A percentile compares a stretch with the other conserved stretches of the same genome.
These are phyloP conservation scores for Sinosuthora webbiana DNA, from an alignment of 2,113 vertebrate genomes.

Conservation along the genomic window DNA sequence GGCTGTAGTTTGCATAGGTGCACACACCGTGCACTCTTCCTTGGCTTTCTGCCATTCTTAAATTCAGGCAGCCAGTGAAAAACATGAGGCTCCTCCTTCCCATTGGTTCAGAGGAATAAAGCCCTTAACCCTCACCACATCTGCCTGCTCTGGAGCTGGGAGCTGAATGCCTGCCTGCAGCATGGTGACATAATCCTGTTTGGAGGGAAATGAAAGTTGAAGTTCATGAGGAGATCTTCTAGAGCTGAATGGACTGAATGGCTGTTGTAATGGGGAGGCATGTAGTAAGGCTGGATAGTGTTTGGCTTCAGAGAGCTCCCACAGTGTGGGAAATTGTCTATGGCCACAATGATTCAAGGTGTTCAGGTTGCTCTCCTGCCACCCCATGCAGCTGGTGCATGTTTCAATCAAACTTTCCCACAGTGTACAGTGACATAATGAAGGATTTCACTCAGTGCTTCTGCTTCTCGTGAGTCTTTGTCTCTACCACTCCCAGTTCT, in stretches of 20 bases:
- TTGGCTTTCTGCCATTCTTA: not conserved
- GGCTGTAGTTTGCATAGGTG: not conserved
- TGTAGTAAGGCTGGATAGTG: not conserved
- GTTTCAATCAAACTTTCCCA: not conserved
- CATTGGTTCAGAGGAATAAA: not conserved
- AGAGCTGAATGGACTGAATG: not conserved
- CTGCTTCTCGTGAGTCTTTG: not conserved
- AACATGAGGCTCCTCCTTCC: not conserved
- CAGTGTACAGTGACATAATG: not conserved
- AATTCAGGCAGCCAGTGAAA: not conserved
- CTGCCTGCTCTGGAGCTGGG: not conserved
- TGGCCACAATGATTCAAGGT: not conserved
- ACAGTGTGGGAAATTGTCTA: not conserved
- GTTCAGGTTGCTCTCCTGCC: not conserved
- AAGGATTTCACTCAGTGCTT: not conserved
- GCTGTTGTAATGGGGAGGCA: not conserved
- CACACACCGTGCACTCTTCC: fast-evolving
- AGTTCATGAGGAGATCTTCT: not conserved
- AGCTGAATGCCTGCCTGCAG: not conserved
- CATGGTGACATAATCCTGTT: not conserved
- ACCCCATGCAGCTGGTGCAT: not conserved
- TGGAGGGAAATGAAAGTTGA: not conserved
- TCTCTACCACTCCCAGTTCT: not conserved
- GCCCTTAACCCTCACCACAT: not conserved
- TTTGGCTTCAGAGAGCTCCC: not conserved